Conservation (phyloP, 2,888 invertebrate genomes). For the Hipparchia sbordonii region DNA sequence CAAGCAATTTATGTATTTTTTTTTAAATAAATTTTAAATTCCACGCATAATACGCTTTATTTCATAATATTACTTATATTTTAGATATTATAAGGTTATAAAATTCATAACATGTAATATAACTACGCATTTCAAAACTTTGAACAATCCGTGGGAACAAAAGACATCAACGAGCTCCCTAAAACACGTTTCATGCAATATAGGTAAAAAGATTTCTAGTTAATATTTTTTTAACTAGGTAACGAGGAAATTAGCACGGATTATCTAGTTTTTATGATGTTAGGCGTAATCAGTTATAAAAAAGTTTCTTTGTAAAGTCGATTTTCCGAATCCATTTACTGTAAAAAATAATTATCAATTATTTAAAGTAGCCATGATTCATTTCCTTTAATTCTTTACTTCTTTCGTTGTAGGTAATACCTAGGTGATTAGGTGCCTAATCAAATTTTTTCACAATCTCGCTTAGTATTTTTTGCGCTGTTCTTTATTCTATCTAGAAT, state of each 20-base stretch:
- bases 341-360: conserved; percentile 27
- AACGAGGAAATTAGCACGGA: conserved; percentile 11
- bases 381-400: conserved; percentile 28
- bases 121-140: not conserved
- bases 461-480: not conserved
- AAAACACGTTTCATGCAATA: not conserved
- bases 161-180: conserved; percentile 35
- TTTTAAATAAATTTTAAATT: conserved; percentile 28
- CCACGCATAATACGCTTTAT: not conserved
- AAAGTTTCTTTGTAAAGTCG: conserved; percentile 27
- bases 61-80: not conserved
- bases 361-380: conserved; percentile 26
- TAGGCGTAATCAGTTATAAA: conserved; percentile 18
- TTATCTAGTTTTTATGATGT: conserved; percentile 20
- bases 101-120: not conserved
- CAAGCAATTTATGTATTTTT: conserved; percentile 42
- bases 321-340: conserved; percentile 29
- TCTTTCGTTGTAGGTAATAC: conserved; percentile 27
- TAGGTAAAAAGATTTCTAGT: not conserved
- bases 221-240: not conserved
- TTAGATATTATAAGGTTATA: not conserved
- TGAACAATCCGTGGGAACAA: conserved; percentile 19
- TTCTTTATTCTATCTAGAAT: not conserved
- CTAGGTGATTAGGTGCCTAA: conserved; percentile 20
- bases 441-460: not conserved